Base-by-base conservation (phyloP, 2,888 invertebrate genomes). In the Embidobia sp. region DNA sequence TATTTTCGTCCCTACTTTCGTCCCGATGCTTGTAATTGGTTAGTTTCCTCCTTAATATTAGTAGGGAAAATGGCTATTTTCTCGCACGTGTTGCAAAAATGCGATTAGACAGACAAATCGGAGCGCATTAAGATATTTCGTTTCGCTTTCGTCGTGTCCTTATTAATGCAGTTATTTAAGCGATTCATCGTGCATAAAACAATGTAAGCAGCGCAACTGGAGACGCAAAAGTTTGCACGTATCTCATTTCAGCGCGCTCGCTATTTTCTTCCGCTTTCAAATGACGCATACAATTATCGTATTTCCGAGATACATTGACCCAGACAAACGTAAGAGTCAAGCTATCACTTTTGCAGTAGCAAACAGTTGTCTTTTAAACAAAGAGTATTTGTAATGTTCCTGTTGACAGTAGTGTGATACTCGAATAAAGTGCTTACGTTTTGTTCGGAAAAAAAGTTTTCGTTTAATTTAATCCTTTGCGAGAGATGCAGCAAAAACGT, bases 251-350 rank as follows among this genome's bases (percentile, higher is more conserved):
- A 72, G 11, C 7, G 51, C 6, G 37, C 29, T 46, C 26, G 53
- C 53, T 63, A 57, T 64, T 55, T 73, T 73, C 72, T 73, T 73
- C 72, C 72, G 72, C 35, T 57, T 57, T 15, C 18, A 16, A 40
- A 57, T 73, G 72, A 73, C 72, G 72, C 72, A 73, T 49, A 40
- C 48, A 57, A 64, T 73, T 63, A 73, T 73, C 64, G 63, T 57
- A 49, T 64, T 73, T 64, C 55, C 72, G 64, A 63, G 72, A 73
- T 73, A 64, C 72, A 49, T 64, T 64, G 72, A 73, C 72, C 72
- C 55, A 57, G 55, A 55, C 63, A 29, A 57, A 37, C 18, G 40
- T 53, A 55, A 48, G 46, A 55, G 48, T 33, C 15, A 10, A 61
- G 59, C 61, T 70, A 70, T 61, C 59, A 35, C n/a, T 55, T 15